Percentiles rank a stretch among this genome's conserved stretches.
phyloP scores from a whole-genome alignment of 2,888 invertebrate genomes.

The Empis livida region DNA sequence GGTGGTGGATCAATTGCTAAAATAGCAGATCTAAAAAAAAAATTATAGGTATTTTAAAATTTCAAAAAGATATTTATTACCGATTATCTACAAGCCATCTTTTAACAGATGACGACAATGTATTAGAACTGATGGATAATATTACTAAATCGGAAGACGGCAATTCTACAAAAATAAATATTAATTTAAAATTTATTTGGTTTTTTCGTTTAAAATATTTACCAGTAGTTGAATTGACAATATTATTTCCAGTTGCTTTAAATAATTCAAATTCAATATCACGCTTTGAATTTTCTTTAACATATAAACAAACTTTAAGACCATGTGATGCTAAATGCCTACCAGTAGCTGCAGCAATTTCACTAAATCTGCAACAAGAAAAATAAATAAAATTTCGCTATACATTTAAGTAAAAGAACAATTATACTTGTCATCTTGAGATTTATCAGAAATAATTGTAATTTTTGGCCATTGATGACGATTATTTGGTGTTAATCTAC shows the following conservation, averaged over 20 bases:
- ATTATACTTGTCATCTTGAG: slow-evolving; percentile 39
- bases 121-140: slow-evolving; percentile 28
- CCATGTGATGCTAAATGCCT: slow-evolving; percentile 75
- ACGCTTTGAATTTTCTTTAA: slow-evolving; percentile 38
- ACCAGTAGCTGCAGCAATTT: slow-evolving; percentile 60
- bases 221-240: slow-evolving; percentile 40
- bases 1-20: slow-evolving; percentile 65
- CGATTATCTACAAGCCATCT: slow-evolving; percentile 56
- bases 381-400: not conserved
- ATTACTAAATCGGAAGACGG: slow-evolving; percentile 37
- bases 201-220: not conserved
- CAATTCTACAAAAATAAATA: slow-evolving; percentile 25
- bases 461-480: slow-evolving; percentile 79
- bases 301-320: slow-evolving; percentile 52
- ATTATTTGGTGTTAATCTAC: slow-evolving; percentile 72
- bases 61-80: slow-evolving; percentile 15
- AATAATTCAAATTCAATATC: slow-evolving; percentile 51
- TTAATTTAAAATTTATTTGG: not conserved
- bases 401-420: slow-evolving; percentile 2
- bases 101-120: slow-evolving; percentile 40
- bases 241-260: slow-evolving; percentile 48
- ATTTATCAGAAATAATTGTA: slow-evolving; percentile 57
- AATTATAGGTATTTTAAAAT: not conserved
- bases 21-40: slow-evolving; percentile 45
- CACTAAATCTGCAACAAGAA: slow-evolving; percentile 33